Evolutionary conservation across 2,888 invertebrate species (phyloP).

Genomic region (Hirtodrosophila duncani): DNA sequence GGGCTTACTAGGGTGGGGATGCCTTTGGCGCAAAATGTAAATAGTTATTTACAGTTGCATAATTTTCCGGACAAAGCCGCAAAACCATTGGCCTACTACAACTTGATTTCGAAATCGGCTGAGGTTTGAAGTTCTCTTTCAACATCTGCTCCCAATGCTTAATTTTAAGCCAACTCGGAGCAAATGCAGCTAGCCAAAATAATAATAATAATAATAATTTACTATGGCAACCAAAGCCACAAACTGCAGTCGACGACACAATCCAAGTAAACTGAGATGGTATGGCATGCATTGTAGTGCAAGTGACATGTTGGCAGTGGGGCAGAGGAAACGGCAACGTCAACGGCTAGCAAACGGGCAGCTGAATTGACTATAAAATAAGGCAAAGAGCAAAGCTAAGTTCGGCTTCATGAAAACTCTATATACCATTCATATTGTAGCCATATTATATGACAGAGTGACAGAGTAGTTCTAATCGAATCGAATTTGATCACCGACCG

Average conservation of each 20-base stretch:
- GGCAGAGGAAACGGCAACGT: no score
- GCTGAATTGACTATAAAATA: no score
- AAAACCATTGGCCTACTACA: constrained; percentile 42
- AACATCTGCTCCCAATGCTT: constrained; percentile 54
- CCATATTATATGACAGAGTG: no score
- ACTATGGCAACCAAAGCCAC: constrained; percentile 44
- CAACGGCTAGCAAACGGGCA: no score
- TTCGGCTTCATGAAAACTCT: no score
- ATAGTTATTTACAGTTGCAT: constrained; percentile 54
- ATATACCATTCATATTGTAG: no score
- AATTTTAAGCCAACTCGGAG: constrained; percentile 42
- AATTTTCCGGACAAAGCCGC: constrained; percentile 40
- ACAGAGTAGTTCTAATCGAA: no score
- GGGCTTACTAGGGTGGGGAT: not conserved
- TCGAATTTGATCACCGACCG: no score
- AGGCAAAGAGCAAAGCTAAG: no score
- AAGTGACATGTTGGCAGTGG: no score
- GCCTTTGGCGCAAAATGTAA: constrained; percentile 29
- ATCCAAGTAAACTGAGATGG: constrained; percentile 11
- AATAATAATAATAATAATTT: constrained; percentile 59
- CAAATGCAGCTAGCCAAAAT: constrained; percentile 48
- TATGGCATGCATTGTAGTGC: constrained; percentile 10
- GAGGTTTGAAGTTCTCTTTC: constrained; percentile 17
- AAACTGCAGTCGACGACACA: constrained; percentile 29
- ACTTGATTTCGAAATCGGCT: constrained; percentile 31